A percentile compares a stretch with the other conserved stretches of the same genome.
Evolutionary conservation across 2,888 invertebrate genomes (phyloP).

Genomic region (Cheilosia pagana): DNA sequence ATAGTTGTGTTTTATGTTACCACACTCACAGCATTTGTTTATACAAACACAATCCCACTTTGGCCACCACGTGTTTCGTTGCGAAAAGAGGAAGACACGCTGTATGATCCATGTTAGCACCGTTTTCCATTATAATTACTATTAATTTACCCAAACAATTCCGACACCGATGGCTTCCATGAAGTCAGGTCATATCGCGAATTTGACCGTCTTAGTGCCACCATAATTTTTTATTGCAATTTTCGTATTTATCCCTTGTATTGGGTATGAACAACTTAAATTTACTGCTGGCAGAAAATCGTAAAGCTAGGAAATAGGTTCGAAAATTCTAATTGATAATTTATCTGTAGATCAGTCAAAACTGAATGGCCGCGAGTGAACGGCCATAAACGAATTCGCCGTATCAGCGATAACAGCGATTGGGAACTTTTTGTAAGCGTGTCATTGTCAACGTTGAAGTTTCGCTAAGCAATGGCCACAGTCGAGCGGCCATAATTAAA

Average conservation of each 20-base stretch:
- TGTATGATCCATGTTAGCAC: no score
- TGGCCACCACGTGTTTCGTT: no score
- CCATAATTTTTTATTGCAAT: conserved; percentile 6
- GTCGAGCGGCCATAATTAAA: no score
- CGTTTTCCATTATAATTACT: neutral
- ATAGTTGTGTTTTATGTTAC: no score
- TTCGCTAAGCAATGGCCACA: neutral
- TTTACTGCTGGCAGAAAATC: conserved; percentile 1
- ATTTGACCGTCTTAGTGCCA: conserved; percentile 10
- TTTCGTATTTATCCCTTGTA: conserved; percentile 7
- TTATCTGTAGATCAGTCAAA: conserved; percentile 3
- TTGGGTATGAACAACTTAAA: neutral
- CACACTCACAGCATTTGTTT: no score
- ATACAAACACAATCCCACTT: no score
- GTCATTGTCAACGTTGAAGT: neutral
- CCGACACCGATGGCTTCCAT: conserved; percentile 10
- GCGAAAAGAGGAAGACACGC: no score
- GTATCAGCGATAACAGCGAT: neutral
- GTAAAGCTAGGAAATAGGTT: neutral
- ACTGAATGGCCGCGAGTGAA: neutral
- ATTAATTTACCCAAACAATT: conserved; percentile 35
- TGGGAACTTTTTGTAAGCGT: neutral
- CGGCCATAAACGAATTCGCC: neutral
- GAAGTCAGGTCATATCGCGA: conserved; percentile 30
- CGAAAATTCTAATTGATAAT: conserved; percentile 9